These are phyloP conservation scores for Cephus spinipes DNA, from an alignment of 2,888 invertebrate species.

Conservation along the genomic window DNA sequence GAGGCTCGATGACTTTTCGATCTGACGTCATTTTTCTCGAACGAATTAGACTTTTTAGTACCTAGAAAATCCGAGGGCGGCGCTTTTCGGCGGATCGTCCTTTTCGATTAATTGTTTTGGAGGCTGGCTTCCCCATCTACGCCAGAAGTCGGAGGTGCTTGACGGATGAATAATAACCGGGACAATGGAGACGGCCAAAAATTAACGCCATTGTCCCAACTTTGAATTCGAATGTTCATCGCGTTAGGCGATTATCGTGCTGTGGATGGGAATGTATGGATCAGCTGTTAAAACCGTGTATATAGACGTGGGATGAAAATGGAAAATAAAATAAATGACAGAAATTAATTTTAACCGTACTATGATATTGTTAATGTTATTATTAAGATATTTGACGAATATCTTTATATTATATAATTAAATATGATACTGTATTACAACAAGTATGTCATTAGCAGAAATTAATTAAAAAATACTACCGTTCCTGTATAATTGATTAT, in stretches of 20 bases:
- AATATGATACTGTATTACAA: too few species aligned
- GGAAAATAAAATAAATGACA: too few species aligned
- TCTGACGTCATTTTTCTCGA: background rate
- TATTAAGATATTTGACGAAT: too few species aligned
- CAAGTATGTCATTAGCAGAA: background rate
- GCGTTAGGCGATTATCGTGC: constrained; percentile 47
- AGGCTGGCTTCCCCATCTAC: constrained; percentile 32
- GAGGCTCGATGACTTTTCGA: background rate
- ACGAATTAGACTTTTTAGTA: background rate
- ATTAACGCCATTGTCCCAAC: constrained; percentile 66
- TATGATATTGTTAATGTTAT: too few species aligned
- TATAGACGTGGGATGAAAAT: too few species aligned
- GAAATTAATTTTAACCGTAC: too few species aligned
- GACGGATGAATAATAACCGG: constrained; percentile 63
- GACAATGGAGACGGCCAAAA: constrained; percentile 65
- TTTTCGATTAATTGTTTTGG: constrained; percentile 24
- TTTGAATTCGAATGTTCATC: constrained; percentile 53
- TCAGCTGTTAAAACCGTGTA: constrained; percentile 5
- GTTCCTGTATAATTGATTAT: background rate
- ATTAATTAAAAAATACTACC: constrained; percentile 15
- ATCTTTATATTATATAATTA: too few species aligned
- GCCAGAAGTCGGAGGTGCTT: constrained; percentile 40
- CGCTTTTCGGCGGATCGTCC: background rate
- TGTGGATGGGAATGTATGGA: constrained; percentile 27
- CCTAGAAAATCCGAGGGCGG: background rate